phyloP scores from a whole-genome alignment of 2,113 vertebrate species.

The Lethenteron reissneri region DNA sequence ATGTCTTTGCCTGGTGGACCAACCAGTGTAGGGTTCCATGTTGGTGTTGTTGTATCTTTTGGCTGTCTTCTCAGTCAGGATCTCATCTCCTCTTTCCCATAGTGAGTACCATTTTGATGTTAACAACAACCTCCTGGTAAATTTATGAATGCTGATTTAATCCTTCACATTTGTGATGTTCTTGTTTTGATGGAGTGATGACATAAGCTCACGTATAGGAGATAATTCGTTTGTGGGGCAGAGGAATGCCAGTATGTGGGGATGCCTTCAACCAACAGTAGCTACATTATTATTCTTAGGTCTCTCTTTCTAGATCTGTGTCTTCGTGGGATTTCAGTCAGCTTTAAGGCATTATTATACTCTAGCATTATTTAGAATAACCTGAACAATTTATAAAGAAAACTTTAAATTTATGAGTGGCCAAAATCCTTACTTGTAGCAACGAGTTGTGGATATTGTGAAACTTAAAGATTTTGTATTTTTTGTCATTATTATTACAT shows the following conservation, averaged over 20 bases:
- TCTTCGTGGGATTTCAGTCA: neutral
- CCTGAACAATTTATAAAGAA: neutral
- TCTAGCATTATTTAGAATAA: too few species aligned
- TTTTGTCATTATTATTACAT: neutral
- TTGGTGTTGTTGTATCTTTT: constrained; percentile 79
- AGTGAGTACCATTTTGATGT: constrained; percentile 29
- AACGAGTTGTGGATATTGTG: neutral
- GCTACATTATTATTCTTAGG: too few species aligned
- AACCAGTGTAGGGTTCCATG: constrained; percentile 32
- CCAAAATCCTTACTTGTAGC: neutral
- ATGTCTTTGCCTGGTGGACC: too few species aligned
- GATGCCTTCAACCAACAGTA: neutral
- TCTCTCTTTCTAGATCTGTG: neutral
- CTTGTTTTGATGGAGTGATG: neutral
- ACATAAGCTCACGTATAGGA: neutral
- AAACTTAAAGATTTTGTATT: neutral
- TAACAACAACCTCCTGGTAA: neutral
- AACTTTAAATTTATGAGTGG: neutral
- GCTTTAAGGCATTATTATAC: too few species aligned
- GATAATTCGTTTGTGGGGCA: neutral
- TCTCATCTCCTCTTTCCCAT: constrained; percentile 68
- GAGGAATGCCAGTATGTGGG: neutral
- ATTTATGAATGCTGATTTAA: constrained; percentile 13
- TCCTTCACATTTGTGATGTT: neutral
- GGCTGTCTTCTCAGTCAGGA: constrained; percentile 49